A percentile compares a stretch with the other conserved stretches of the same genome.
phyloP scores from a whole-genome alignment of 2,113 vertebrate species.

The Tor tambroides region DNA sequence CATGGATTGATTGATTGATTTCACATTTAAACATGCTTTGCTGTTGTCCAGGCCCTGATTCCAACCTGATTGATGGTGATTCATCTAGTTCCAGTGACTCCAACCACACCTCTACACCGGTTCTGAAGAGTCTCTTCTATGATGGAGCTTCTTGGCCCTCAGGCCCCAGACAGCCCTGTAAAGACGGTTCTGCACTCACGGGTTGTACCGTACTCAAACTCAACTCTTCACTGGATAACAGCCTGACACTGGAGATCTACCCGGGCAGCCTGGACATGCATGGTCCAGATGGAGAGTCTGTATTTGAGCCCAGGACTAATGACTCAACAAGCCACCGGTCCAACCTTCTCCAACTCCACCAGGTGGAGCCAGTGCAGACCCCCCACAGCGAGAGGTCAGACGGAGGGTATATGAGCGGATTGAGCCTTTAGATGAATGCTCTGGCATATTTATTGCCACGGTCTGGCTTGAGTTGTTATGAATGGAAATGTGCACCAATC shows the following conservation, averaged over 20 bases:
- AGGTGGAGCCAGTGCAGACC: slow-evolving; percentile 74
- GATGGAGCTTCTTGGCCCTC: slow-evolving; percentile 53
- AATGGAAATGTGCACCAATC: slow-evolving; percentile 4
- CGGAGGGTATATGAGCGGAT: not conserved
- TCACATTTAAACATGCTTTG: not conserved
- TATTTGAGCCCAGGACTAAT: slow-evolving; percentile 58
- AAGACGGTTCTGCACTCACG: slow-evolving; percentile 43
- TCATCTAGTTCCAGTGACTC: slow-evolving; percentile 61
- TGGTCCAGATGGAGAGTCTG: slow-evolving; percentile 58
- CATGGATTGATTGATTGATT: not conserved
- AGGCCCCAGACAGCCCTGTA: slow-evolving; percentile 46
- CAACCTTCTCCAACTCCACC: slow-evolving; percentile 62
- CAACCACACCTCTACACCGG: slow-evolving; percentile 26
- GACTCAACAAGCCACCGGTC: slow-evolving; percentile 59
- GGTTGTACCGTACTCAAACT: slow-evolving; percentile 47
- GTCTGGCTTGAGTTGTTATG: slow-evolving; percentile 18
- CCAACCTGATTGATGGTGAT: slow-evolving; percentile 64
- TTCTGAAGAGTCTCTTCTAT: slow-evolving; percentile 54
- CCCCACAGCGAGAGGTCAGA: slow-evolving; percentile 80
- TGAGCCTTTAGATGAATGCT: slow-evolving; percentile 1
- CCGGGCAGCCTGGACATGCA: slow-evolving; percentile 65
- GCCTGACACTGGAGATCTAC: slow-evolving; percentile 60
- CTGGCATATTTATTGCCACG: slow-evolving; percentile 20
- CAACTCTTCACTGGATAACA: slow-evolving; percentile 62
- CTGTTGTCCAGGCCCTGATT: slow-evolving; percentile 61